Evolutionary conservation across 2,113 vertebrate species (phyloP), one percentile per base, ranked within the genome.

Genomic region (Regulus satrapa): DNA sequence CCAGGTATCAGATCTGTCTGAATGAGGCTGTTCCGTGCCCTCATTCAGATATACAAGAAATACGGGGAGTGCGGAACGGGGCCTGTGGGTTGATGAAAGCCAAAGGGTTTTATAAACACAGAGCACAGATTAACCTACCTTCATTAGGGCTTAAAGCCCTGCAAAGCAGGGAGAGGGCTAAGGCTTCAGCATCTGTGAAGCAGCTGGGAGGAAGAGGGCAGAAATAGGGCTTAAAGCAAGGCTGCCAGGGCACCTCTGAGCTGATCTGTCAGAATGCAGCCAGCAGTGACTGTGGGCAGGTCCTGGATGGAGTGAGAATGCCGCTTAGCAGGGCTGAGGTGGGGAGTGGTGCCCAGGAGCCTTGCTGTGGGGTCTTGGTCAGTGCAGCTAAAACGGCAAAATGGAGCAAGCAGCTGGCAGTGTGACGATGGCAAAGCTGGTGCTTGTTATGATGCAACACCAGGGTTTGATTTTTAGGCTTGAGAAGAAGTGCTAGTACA

Each of bases 261-360:
- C 36, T 80, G 58, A 52, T 68, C 12, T 36, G 12, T 25, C 18
- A 34, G 29, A 6, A 20, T 15, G 75, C 46, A 72, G 66, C 31
- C 1, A 1, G 17, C 52, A 72, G 23, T 1, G 23, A 36, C 40
- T 26, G n/a, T 0, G 1, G 48, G 28, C 17, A 14, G n/a, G 38
- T 40, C n/a, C 45, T 80, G 72, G 13, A 1, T 58, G 73, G 55
- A 61, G 19, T 4, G 38, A 74, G 32, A n/a, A 54, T n/a, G 21
- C 6, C 58, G 1, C 25, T 73, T 4, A 12, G 29, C 19, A 28
- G 61, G 55, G 18, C 29, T 41, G 55, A 58, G 34, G 26, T 45
- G 34, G 43, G 41, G 69, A 71, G 29, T 13, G 38, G 16, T 71
- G 66, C 61, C 34, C 63, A 61, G 54, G 14, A 84, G 21, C 11